Evolutionary conservation across 2,113 vertebrate genomes (phyloP).

Genomic region (Benitochromis conjunctus): DNA sequence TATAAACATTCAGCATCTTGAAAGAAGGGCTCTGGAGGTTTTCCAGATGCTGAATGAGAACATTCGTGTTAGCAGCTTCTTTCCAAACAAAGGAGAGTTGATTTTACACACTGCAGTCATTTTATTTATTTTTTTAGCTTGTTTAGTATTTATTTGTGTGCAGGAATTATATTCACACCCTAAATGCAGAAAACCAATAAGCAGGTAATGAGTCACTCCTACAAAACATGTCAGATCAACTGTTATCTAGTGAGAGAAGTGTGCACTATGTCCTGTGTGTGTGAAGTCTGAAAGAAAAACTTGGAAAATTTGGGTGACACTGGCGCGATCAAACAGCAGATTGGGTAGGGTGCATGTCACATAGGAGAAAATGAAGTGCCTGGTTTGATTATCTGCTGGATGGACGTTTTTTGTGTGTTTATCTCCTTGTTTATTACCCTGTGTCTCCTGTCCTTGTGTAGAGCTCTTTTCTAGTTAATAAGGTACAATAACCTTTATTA

Average conservation of each 20-base stretch:
- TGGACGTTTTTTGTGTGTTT: neutral
- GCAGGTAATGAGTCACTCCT: neutral
- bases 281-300: neutral
- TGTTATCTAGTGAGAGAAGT: neutral
- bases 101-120: neutral
- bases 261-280: neutral
- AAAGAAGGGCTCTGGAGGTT: neutral
- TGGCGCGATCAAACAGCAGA: neutral
- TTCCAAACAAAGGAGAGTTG: neutral
- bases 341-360: neutral
- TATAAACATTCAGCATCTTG: neutral
- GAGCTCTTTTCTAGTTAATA: neutral
- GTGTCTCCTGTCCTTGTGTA: neutral
- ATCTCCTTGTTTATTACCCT: neutral
- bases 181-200: neutral
- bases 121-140: neutral
- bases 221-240: neutral
- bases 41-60: neutral
- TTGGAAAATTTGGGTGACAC: neutral
- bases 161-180: neutral
- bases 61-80: neutral
- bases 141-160: neutral
- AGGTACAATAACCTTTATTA: no score
- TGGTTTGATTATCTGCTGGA: neutral
- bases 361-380: neutral